A percentile compares a stretch with the other conserved stretches of the same genome.
Evolutionary conservation across 2,888 invertebrate species (phyloP).

Genomic region (Blera fallax): DNA sequence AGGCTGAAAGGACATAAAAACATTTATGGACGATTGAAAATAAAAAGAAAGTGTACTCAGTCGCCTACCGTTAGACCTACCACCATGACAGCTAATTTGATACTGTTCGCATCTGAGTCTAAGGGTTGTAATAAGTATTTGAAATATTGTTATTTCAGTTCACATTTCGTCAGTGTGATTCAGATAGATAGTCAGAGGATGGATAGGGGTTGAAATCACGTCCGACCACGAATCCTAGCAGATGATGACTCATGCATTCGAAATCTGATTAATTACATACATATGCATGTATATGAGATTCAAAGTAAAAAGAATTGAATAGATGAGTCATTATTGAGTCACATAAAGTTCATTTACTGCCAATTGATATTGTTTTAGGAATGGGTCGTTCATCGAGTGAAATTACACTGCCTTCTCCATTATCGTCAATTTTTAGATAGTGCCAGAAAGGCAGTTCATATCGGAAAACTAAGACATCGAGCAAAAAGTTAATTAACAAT

Average conservation of each 20-base stretch:
- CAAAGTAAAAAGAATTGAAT: background rate
- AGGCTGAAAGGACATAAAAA: conserved; percentile 22
- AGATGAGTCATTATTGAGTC: background rate
- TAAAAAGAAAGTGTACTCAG: background rate
- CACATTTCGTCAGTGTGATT: conserved; percentile 1
- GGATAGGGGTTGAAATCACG: conserved; percentile 19
- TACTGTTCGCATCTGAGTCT: conserved; percentile 14
- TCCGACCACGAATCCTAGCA: background rate
- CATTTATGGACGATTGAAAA: background rate
- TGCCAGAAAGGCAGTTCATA: no score
- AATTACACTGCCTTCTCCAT: no score
- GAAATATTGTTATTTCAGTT: background rate
- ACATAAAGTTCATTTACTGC: background rate
- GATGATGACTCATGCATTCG: background rate
- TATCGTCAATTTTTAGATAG: no score
- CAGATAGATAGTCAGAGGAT: background rate
- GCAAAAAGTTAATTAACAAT: no score
- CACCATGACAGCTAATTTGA: conserved; percentile 35
- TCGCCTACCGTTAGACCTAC: conserved; percentile 23
- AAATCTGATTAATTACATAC: no score
- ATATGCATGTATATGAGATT: background rate
- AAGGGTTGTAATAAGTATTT: conserved; percentile 29
- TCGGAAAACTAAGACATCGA: no score
- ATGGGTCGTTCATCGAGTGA: no score
- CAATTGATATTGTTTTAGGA: background rate